These are phyloP conservation scores for Todiramphus chloris DNA, from an alignment of 2,113 vertebrate species.

Conservation along the genomic window DNA sequence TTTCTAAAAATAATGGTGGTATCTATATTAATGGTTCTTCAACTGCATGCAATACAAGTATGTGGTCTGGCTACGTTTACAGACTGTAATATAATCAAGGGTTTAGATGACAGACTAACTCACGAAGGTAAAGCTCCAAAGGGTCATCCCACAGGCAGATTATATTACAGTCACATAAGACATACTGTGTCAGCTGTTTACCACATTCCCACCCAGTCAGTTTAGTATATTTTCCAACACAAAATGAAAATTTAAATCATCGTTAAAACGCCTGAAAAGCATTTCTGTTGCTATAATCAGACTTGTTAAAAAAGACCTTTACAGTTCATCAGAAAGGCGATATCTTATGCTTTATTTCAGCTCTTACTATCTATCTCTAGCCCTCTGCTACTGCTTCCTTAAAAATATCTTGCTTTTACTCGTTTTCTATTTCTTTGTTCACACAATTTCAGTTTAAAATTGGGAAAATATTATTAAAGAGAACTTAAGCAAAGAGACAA, in stretches of 20 bases:
- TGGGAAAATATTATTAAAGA: not conserved
- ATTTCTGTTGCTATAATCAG: conserved; percentile 59
- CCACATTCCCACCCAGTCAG: not conserved
- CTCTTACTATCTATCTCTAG: not conserved
- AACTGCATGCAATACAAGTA: conserved; percentile 37
- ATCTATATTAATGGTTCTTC: conserved; percentile 31
- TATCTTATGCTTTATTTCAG: not conserved
- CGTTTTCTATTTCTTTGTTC: not conserved
- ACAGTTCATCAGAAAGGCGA: not conserved
- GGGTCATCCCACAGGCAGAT: conserved; percentile 35
- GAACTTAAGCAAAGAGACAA: not conserved
- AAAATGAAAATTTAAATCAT: conserved; percentile 60
- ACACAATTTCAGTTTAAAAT: not conserved
- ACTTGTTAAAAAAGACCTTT: not conserved
- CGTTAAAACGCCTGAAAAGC: conserved; percentile 29
- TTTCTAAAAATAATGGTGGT: conserved; percentile 58
- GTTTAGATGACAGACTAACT: conserved; percentile 27
- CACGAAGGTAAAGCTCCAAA: conserved; percentile 34
- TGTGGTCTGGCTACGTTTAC: conserved; percentile 44
- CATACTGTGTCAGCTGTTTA: conserved; percentile 43
- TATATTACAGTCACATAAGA: conserved; percentile 19
- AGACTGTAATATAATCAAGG: conserved; percentile 60
- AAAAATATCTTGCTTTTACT: not conserved
- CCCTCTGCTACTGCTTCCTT: not conserved
- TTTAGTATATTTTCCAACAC: conserved; percentile 59